phyloP scores from a whole-genome alignment of 2,797 vertebrate species.

The Crypturellus tataupa region DNA sequence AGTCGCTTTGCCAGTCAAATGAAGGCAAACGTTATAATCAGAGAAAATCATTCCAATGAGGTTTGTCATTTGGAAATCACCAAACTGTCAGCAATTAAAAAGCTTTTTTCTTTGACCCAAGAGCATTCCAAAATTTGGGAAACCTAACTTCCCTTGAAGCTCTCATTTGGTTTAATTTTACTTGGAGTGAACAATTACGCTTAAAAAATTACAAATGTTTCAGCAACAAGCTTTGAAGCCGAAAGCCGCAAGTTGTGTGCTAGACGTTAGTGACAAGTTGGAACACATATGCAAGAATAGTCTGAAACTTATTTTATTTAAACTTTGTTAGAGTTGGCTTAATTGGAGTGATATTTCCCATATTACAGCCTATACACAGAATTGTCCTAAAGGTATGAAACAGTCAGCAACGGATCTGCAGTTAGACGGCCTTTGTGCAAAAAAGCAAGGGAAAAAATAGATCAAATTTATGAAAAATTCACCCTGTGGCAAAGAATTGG shows the following conservation, averaged over 20 bases:
- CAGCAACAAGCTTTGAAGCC: constrained; percentile 65
- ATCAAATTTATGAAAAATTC: not conserved
- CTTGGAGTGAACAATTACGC: constrained; percentile 56
- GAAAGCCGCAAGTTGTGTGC: constrained; percentile 48
- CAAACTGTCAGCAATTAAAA: constrained; percentile 87
- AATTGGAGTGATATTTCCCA: not conserved
- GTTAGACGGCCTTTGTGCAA: not conserved
- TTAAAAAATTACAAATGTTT: constrained; percentile 64
- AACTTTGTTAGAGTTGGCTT: not conserved
- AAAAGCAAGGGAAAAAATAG: not conserved
- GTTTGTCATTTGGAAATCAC: constrained; percentile 86
- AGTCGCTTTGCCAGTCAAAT: constrained; percentile 79
- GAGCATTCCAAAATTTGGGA: constrained; percentile 69
- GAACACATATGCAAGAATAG: constrained; percentile 42
- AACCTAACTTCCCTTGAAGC: constrained; percentile 73
- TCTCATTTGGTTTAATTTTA: constrained; percentile 69
- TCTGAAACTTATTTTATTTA: constrained; percentile 40
- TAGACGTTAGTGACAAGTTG: constrained; percentile 17
- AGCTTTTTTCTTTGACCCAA: constrained; percentile 79
- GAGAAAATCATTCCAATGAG: constrained; percentile 82
- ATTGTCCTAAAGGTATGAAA: not conserved
- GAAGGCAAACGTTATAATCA: constrained; percentile 83
- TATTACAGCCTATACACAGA: not conserved
- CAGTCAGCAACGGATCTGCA: not conserved
- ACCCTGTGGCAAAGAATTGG: not conserved